phyloP scores from a whole-genome alignment of 2,888 invertebrate genomes.

The Troides helena region DNA sequence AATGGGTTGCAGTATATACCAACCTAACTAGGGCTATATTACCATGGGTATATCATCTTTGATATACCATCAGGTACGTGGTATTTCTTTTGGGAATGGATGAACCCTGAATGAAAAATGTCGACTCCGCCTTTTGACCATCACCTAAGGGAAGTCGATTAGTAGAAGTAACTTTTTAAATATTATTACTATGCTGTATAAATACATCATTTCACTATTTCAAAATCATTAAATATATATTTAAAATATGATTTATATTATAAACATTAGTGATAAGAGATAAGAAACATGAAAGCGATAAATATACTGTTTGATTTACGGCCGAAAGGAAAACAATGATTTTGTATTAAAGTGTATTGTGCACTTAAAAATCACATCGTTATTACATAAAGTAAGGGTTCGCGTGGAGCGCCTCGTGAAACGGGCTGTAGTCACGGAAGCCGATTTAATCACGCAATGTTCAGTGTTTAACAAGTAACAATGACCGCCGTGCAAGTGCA shows the following conservation, averaged over 20 bases:
- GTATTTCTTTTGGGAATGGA: too few species aligned
- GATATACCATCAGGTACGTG: too few species aligned
- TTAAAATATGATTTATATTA: constrained; percentile 2
- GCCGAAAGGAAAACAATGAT: constrained; percentile 7
- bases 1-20: too few species aligned
- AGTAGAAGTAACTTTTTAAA: too few species aligned
- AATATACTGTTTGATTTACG: constrained; percentile 19
- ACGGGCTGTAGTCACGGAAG: constrained; percentile 25
- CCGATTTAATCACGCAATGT: constrained; percentile 23
- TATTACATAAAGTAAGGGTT: constrained; percentile 24
- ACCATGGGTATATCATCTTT: too few species aligned
- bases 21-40: too few species aligned
- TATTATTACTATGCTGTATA: too few species aligned
- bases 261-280: neutral
- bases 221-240: neutral
- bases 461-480: constrained; percentile 25
- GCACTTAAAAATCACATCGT: constrained; percentile 28
- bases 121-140: too few species aligned
- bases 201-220: too few species aligned
- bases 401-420: constrained; percentile 14
- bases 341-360: constrained; percentile 17
- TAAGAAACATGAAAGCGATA: neutral
- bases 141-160: too few species aligned
- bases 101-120: too few species aligned
- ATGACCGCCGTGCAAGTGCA: constrained; percentile 25